phyloP scores from a whole-genome alignment of 2,797 vertebrate genomes.

The Karalla daura region DNA sequence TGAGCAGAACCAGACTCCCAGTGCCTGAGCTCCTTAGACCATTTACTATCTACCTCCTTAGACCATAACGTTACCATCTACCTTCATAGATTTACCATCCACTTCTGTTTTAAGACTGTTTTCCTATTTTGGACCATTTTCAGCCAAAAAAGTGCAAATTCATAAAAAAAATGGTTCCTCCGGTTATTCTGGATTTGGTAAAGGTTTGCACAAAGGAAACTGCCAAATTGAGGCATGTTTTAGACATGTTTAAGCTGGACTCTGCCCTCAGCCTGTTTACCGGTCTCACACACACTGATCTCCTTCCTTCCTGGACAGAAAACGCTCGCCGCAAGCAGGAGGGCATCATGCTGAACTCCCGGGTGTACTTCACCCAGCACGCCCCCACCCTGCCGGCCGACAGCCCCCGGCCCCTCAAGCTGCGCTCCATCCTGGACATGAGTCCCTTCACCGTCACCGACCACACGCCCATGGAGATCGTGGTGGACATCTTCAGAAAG shows the following conservation, averaged over 20 bases:
- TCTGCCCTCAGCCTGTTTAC: no score
- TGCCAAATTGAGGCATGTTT: neutral
- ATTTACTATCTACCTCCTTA: no score
- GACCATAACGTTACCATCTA: no score
- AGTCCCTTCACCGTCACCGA: conserved; percentile 99
- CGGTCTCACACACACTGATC: neutral
- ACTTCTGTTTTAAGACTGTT: no score
- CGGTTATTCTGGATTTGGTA: neutral
- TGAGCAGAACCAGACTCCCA: no score
- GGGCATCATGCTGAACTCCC: conserved; percentile 93
- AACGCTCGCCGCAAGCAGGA: conserved; percentile 97
- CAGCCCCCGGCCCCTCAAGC: conserved; percentile 95
- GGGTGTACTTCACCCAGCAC: conserved; percentile 98
- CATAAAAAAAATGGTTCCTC: no score
- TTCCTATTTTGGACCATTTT: no score
- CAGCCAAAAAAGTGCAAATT: no score
- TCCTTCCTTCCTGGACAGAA: conserved; percentile 78
- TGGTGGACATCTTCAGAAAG: conserved; percentile 99
- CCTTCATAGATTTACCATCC: no score
- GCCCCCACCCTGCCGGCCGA: conserved; percentile 96
- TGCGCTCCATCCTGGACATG: conserved; percentile 98
- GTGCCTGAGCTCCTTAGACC: no score
- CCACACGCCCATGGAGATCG: conserved; percentile 99
- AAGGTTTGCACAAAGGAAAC: neutral
- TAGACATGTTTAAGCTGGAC: neutral